Conservation (phyloP, 2,888 invertebrate species). For the Rhaphigaster nebulosa region DNA sequence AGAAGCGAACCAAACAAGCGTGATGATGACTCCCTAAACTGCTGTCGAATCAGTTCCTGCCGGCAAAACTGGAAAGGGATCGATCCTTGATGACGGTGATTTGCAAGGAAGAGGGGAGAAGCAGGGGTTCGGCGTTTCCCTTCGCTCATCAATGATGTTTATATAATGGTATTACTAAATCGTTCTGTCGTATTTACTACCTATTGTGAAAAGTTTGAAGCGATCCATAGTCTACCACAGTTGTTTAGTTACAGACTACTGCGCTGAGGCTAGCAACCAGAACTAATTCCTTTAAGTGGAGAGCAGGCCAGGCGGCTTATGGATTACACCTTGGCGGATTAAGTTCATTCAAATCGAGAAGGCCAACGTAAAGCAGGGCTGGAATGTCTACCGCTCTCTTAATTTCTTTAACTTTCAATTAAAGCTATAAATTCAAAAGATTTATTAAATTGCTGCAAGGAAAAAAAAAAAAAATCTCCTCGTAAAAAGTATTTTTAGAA, state of each 20-base stretch:
- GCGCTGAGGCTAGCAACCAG: background rate
- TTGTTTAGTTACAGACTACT: background rate
- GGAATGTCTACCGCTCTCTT: background rate
- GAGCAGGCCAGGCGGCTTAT: background rate
- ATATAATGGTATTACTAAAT: background rate
- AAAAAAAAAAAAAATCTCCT: background rate
- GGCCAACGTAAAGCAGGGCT: background rate
- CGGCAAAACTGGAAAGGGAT: background rate
- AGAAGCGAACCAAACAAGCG: background rate
- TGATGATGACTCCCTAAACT: constrained; percentile 3
- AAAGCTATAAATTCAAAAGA: background rate
- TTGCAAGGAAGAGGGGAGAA: background rate
- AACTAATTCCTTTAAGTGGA: background rate
- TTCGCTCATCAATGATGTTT: background rate
- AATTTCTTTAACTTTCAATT: background rate
- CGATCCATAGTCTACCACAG: background rate
- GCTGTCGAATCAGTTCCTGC: background rate
- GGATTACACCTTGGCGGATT: background rate
- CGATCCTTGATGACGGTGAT: constrained; percentile 10
- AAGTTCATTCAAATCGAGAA: background rate
- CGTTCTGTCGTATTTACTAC: background rate
- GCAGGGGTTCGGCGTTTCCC: background rate
- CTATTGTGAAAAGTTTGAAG: background rate
- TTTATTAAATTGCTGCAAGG: background rate
- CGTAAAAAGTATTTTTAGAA: background rate